Conservation (phyloP, 2,888 invertebrate species). For the Raillietiella orientalis region DNA sequence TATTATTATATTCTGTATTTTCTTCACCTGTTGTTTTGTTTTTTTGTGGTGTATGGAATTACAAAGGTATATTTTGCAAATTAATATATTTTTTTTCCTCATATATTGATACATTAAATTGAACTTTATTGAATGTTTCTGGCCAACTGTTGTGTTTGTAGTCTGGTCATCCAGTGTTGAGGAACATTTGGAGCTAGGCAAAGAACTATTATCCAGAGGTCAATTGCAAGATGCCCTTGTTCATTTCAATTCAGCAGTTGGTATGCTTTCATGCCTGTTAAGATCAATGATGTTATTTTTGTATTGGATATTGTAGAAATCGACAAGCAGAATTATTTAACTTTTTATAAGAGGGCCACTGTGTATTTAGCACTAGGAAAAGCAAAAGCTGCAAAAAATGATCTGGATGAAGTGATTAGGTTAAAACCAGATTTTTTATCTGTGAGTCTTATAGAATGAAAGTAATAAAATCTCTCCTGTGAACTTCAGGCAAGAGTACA, state of each 20-base stretch:
- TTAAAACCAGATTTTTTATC: constrained; percentile 79
- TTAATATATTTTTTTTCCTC: too few species aligned
- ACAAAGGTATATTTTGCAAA: too few species aligned
- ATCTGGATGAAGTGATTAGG: constrained; percentile 68
- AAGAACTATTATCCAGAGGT: constrained; percentile 60
- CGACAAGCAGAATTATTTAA: constrained; percentile 79
- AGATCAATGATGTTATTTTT: constrained; percentile 1
- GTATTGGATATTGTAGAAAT: constrained; percentile 30
- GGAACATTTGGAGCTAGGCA: constrained; percentile 74
- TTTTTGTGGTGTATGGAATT: too few species aligned
- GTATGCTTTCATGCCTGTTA: constrained; percentile 18
- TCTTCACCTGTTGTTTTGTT: too few species aligned
- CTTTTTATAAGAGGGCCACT: constrained; percentile 78
- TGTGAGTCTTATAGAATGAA: constrained; percentile 20
- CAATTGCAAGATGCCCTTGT: constrained; percentile 82
- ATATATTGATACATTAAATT: too few species aligned
- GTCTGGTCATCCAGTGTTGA: too few species aligned
- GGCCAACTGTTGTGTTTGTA: too few species aligned
- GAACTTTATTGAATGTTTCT: too few species aligned
- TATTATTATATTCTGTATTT: too few species aligned
- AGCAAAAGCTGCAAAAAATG: constrained; percentile 71
- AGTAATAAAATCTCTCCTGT: background rate
- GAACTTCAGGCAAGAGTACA: constrained; percentile 26
- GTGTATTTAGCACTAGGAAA: constrained; percentile 85
- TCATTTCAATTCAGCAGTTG: constrained; percentile 92